Conservation (phyloP, 2,113 vertebrate genomes). For the Dascyllus trimaculatus region DNA sequence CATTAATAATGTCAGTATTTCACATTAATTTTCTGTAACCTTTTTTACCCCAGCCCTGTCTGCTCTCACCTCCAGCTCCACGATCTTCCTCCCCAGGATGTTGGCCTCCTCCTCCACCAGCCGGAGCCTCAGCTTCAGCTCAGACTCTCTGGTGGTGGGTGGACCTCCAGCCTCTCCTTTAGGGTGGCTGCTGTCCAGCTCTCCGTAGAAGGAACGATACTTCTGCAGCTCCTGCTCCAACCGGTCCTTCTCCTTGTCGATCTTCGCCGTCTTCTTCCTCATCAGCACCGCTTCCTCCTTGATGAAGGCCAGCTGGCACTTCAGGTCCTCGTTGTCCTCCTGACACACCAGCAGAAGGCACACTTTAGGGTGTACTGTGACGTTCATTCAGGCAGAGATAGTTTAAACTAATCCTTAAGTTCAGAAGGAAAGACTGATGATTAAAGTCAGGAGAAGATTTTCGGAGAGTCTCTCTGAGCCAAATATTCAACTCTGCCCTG, state of each 20-base stretch:
- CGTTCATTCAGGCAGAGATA: too few species aligned
- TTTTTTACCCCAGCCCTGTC: too few species aligned
- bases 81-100: conserved; percentile 96
- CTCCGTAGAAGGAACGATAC: conserved; percentile 96
- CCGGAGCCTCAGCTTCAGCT: conserved; percentile 93
- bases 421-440: conserved; percentile 19
- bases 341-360: conserved; percentile 66
- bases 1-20: too few species aligned
- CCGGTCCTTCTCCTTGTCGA: conserved; percentile 96
- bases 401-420: too few species aligned
- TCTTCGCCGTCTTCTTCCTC: conserved; percentile 97
- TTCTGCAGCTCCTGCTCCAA: conserved; percentile 96
- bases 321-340: conserved; percentile 97
- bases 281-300: conserved; percentile 96
- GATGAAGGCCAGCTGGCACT: conserved; percentile 95
- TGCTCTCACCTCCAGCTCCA: conserved; percentile 90
- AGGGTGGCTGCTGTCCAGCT: conserved; percentile 94
- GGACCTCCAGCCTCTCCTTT: conserved; percentile 96
- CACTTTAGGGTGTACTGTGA: too few species aligned
- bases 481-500: conserved; percentile 18
- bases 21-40: too few species aligned
- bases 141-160: conserved; percentile 95
- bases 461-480: conserved; percentile 17
- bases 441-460: conserved; percentile 36
- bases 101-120: conserved; percentile 98